Conservation (phyloP, 1,140 invertebrate species). For the Drosophila nebulosa region DNA sequence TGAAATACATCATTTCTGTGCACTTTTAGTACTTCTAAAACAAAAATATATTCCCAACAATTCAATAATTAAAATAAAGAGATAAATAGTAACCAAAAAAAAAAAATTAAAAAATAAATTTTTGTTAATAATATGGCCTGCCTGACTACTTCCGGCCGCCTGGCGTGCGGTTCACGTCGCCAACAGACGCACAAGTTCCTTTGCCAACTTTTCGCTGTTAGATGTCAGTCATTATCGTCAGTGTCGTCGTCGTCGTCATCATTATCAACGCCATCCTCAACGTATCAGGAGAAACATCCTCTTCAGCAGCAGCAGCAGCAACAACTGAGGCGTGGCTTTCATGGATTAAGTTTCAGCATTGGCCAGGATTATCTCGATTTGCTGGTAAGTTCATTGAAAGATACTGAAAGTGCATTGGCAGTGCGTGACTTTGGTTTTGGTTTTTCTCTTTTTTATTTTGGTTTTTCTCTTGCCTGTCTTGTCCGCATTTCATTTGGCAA, state of each 20-base stretch:
- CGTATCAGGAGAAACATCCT: not conserved
- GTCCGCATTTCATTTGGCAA: conserved; percentile 53
- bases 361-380: conserved; percentile 62
- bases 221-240: conserved; percentile 29
- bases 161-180: conserved; percentile 65
- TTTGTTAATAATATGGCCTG: conserved; percentile 62
- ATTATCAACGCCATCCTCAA: not conserved
- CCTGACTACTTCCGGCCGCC: conserved; percentile 76
- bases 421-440: conserved; percentile 69
- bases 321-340: conserved; percentile 45
- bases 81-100: conserved; percentile 8
- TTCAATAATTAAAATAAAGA: conserved; percentile 12
- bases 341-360: conserved; percentile 59
- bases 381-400: conserved; percentile 61
- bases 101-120: not conserved
- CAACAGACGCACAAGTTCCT: conserved; percentile 67
- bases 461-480: conserved; percentile 22
- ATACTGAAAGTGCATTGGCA: conserved; percentile 64
- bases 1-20: conserved; percentile 2
- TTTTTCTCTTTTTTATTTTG: not conserved
- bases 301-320: conserved; percentile 15
- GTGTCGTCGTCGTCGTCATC: not conserved
- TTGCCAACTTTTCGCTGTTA: conserved; percentile 46
- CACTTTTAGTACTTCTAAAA: not conserved
- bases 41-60: not conserved